Conservation (phyloP, 2,113 vertebrate species). For the Sterrhoptilus dennistouni region DNA sequence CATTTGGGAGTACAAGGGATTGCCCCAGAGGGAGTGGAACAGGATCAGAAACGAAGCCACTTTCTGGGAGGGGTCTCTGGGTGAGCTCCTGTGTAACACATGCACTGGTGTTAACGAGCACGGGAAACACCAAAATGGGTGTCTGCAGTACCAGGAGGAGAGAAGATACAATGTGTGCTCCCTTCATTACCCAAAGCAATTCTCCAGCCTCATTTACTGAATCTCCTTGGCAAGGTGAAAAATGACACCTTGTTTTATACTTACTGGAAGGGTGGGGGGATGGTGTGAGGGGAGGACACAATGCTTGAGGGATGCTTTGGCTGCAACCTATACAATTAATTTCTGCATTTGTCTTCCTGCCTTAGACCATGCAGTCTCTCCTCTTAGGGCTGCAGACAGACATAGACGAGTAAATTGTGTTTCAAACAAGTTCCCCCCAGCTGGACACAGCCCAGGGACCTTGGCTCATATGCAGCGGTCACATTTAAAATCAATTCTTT, state of each 20-base stretch:
- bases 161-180: neutral
- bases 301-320: neutral
- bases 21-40: neutral
- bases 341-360: neutral
- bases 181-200: neutral
- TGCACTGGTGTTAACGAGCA: rapidly evolving
- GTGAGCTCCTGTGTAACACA: neutral
- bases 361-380: neutral
- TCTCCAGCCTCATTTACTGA: neutral
- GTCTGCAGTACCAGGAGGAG: neutral
- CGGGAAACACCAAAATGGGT: rapidly evolving
- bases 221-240: neutral
- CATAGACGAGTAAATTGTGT: neutral
- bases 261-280: neutral
- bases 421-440: neutral
- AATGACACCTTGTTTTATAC: neutral
- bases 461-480: neutral
- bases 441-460: conserved; percentile 11
- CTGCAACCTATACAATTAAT: neutral
- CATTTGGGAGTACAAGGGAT: rapidly evolving
- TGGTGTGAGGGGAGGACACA: neutral
- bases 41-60: neutral
- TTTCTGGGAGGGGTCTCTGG: neutral
- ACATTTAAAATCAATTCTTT: neutral
- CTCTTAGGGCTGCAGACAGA: neutral